phyloP scores from a whole-genome alignment of 1,140 invertebrate genomes.

The Drosophila ercepeae region DNA sequence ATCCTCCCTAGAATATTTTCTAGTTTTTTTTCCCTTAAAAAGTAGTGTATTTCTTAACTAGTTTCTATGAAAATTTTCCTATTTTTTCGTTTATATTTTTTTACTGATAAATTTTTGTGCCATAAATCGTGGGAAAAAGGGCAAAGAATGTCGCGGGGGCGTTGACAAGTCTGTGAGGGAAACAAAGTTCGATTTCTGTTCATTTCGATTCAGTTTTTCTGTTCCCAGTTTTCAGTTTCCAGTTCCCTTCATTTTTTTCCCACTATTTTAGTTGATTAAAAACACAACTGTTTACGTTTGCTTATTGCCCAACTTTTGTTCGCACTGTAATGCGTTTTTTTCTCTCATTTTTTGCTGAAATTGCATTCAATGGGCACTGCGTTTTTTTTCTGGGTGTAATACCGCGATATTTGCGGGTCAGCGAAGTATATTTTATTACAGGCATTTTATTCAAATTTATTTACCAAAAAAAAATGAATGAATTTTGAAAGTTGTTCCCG shows the following conservation, averaged over 20 bases:
- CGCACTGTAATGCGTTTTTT: background rate
- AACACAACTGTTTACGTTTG: slow-evolving; percentile 66
- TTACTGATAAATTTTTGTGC: slow-evolving; percentile 32
- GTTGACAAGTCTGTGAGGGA: slow-evolving; percentile 32
- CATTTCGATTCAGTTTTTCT: slow-evolving; percentile 30
- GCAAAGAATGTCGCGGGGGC: slow-evolving; percentile 33
- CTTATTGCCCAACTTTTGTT: slow-evolving; percentile 5
- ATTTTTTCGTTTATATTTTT: slow-evolving; percentile 26
- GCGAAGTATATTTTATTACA: background rate
- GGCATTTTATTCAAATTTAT: background rate
- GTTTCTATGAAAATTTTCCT: background rate
- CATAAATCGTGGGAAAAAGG: slow-evolving; percentile 28
- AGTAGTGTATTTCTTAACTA: background rate
- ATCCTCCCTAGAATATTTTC: background rate
- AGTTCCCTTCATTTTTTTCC: slow-evolving; percentile 10
- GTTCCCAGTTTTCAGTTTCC: slow-evolving; percentile 11
- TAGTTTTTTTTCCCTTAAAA: no score
- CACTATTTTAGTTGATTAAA: slow-evolving; percentile 72
- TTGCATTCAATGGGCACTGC: slow-evolving; percentile 39
- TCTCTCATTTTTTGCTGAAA: slow-evolving; percentile 31
- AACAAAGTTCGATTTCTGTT: slow-evolving; percentile 12
- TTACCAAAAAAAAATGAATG: background rate
- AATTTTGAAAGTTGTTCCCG: background rate
- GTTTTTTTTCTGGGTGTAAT: slow-evolving; percentile 7
- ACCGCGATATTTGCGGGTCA: slow-evolving; percentile 1